Conservation (phyloP, 2,797 vertebrate species). For the Coluber constrictor region DNA sequence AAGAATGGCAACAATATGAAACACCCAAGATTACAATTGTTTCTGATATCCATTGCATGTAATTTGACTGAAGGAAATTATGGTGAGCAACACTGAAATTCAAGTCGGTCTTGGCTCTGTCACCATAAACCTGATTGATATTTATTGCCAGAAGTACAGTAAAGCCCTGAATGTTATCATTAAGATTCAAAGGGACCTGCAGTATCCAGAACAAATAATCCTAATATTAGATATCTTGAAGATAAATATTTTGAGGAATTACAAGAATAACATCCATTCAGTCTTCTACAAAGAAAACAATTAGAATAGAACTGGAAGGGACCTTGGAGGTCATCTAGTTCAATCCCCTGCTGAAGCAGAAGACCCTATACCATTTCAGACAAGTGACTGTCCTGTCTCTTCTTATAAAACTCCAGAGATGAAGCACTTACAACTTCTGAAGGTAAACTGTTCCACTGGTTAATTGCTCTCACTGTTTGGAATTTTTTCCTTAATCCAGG, state of each 20-base stretch:
- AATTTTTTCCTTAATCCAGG: too few relatives aligned
- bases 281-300: conserved; percentile 51
- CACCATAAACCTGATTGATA: not conserved
- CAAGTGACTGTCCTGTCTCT: too few relatives aligned
- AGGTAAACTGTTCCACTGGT: too few relatives aligned
- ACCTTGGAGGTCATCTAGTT: too few relatives aligned
- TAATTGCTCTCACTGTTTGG: too few relatives aligned
- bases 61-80: not conserved
- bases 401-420: too few relatives aligned
- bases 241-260: conserved; percentile 56
- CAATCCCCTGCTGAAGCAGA: too few relatives aligned
- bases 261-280: conserved; percentile 45
- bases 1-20: not conserved
- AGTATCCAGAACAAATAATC: not conserved
- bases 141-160: not conserved
- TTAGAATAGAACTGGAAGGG: too few relatives aligned
- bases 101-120: not conserved
- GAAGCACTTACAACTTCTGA: too few relatives aligned
- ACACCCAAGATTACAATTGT: not conserved
- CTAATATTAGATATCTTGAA: conserved; percentile 54
- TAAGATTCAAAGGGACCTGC: not conserved
- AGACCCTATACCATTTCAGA: too few relatives aligned
- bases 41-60: not conserved
- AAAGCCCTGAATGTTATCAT: not conserved
- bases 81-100: not conserved